These are phyloP conservation scores for Calameuta pallipes DNA, from an alignment of 2,888 invertebrate species.

Conservation along the genomic window DNA sequence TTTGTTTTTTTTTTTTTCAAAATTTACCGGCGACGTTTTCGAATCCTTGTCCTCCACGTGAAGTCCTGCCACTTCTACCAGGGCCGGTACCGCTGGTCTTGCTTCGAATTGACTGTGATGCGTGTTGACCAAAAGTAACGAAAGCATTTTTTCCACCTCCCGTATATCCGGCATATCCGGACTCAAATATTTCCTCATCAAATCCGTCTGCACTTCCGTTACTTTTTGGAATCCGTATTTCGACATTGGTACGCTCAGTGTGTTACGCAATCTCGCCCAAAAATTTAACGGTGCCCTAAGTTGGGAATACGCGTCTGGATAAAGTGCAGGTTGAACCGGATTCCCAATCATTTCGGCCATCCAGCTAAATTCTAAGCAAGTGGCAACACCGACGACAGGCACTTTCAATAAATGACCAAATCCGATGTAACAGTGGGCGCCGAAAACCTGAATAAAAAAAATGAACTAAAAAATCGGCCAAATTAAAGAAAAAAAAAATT, in stretches of 20 bases:
- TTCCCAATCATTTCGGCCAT: slow-evolving; percentile 33
- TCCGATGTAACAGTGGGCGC: slow-evolving; percentile 41
- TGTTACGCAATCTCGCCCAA: slow-evolving; percentile 41
- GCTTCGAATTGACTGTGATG: slow-evolving; percentile 66
- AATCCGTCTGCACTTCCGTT: slow-evolving; percentile 33
- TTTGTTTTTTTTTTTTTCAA: no score
- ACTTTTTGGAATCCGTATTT: slow-evolving; percentile 18
- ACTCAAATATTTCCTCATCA: slow-evolving; percentile 41
- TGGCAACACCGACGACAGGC: slow-evolving; percentile 31
- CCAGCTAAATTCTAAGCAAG: slow-evolving; percentile 34
- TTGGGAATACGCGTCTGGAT: slow-evolving; percentile 26
- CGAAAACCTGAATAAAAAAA: slow-evolving; percentile 32
- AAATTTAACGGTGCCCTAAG: slow-evolving; percentile 28
- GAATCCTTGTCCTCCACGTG: slow-evolving; percentile 59
- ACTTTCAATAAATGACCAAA: slow-evolving; percentile 43
- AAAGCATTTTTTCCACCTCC: slow-evolving; percentile 65
- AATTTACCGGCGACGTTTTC: background rate
- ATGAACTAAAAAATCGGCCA: no score
- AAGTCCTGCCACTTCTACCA: slow-evolving; percentile 69
- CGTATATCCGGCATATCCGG: slow-evolving; percentile 56
- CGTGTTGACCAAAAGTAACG: slow-evolving; percentile 67
- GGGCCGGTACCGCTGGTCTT: slow-evolving; percentile 64
- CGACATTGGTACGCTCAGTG: background rate
- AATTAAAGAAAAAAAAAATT: no score
- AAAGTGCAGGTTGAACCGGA: slow-evolving; percentile 36